Conservation (phyloP, 2,888 invertebrate species). For the Plusia festucae region DNA sequence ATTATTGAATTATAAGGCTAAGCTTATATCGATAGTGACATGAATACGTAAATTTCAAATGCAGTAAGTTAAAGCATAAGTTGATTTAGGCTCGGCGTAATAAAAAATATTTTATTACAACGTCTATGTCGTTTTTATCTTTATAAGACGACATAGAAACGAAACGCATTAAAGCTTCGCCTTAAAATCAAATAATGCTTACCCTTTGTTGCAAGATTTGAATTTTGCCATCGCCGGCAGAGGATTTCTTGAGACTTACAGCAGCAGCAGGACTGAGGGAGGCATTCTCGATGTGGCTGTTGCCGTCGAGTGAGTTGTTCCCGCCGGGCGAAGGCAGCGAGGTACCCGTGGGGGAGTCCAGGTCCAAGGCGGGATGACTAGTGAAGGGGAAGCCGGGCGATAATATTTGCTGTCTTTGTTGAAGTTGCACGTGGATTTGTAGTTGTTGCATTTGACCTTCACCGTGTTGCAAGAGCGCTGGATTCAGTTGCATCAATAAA, state of each 20-base stretch:
- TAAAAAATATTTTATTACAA: constrained; percentile 71
- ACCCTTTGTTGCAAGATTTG: constrained; percentile 95
- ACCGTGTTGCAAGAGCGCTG: constrained; percentile 86
- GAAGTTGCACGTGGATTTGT: constrained; percentile 92
- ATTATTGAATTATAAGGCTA: constrained; percentile 70
- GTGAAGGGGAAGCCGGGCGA: constrained; percentile 90
- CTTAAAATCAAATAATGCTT: constrained; percentile 91
- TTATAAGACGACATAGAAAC: constrained; percentile 71
- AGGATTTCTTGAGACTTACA: constrained; percentile 91
- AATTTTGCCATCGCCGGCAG: constrained; percentile 90
- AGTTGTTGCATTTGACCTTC: constrained; percentile 91
- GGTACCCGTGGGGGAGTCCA: constrained; percentile 93
- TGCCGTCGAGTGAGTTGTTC: constrained; percentile 92
- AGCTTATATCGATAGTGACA: constrained; percentile 68
- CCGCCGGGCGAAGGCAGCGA: constrained; percentile 95
- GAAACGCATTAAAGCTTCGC: constrained; percentile 87
- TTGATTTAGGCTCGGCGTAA: constrained; percentile 89
- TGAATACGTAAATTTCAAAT: constrained; percentile 60
- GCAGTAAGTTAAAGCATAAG: constrained; percentile 86
- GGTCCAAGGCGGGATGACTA: constrained; percentile 92
- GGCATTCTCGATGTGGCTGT: constrained; percentile 88
- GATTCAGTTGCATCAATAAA: constrained; percentile 89
- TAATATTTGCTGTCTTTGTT: constrained; percentile 91
- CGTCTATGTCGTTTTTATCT: constrained; percentile 73
- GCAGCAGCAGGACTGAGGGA: constrained; percentile 91